phyloP scores from a whole-genome alignment of 2,113 vertebrate species.

The Zootoca vivipara region DNA sequence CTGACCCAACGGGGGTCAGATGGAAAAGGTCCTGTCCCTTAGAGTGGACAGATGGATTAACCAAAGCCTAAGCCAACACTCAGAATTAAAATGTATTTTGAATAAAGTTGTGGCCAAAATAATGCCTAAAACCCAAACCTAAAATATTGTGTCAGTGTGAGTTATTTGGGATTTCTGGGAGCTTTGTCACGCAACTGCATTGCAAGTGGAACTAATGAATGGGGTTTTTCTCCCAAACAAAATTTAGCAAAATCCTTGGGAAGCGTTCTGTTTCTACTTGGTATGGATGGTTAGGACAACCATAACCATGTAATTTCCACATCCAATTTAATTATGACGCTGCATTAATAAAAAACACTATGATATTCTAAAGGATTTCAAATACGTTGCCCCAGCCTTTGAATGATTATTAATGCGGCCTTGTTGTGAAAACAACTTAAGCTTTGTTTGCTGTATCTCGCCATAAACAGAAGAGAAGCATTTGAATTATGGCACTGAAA shows the following conservation, averaged over 20 bases:
- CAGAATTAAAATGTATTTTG: too few relatives aligned
- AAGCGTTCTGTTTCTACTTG: not conserved
- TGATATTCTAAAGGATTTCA: constrained; percentile 5
- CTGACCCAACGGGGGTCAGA: too few relatives aligned
- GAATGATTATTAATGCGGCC: not conserved
- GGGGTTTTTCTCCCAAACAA: not conserved
- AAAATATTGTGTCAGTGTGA: too few relatives aligned
- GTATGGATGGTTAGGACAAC: constrained; percentile 1
- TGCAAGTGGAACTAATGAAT: not conserved
- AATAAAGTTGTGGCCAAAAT: too few relatives aligned
- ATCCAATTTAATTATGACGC: constrained; percentile 8
- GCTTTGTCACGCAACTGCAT: too few relatives aligned
- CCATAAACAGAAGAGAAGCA: constrained; percentile 35
- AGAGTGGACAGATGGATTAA: too few relatives aligned
- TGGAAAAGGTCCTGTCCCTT: too few relatives aligned
- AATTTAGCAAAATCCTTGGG: not conserved
- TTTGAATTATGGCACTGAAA: constrained; percentile 36
- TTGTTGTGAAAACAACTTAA: not conserved
- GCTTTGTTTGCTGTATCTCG: not conserved
- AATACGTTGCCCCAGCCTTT: not conserved
- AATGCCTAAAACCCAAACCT: too few relatives aligned
- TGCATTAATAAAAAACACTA: not conserved
- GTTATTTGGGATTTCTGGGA: too few relatives aligned
- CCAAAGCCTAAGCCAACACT: too few relatives aligned
- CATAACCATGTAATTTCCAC: not conserved